Evolutionary conservation across 1,140 invertebrate species (phyloP).

Genomic region (Drosophila santomea): DNA sequence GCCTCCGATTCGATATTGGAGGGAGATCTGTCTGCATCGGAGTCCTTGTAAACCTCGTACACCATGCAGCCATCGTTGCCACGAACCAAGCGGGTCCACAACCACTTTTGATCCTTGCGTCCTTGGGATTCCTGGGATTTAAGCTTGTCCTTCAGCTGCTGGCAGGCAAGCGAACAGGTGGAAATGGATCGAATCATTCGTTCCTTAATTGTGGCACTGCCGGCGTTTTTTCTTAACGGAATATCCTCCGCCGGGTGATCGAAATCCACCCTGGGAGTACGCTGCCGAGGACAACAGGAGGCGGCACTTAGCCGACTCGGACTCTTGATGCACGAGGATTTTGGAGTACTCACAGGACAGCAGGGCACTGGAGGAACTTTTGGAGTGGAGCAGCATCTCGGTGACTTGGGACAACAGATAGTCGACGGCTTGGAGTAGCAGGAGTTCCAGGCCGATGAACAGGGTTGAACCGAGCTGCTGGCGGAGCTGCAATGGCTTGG

Average conservation of each 20-base stretch:
- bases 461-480: background rate
- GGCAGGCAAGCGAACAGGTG: constrained; percentile 24
- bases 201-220: background rate
- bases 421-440: constrained; percentile 7
- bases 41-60: constrained; percentile 67
- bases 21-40: constrained; percentile 16
- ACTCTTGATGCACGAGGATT: constrained; percentile 12
- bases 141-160: constrained; percentile 32
- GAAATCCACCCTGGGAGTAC: constrained; percentile 53
- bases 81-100: constrained; percentile 54
- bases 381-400: constrained; percentile 4
- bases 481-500: background rate
- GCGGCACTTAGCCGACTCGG: constrained; percentile 9
- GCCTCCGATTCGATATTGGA: background rate
- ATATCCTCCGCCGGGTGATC: constrained; percentile 39
- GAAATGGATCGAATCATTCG: constrained; percentile 43
- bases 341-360: background rate
- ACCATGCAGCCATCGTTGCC: constrained; percentile 48
- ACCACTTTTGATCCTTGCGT: constrained; percentile 21
- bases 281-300: constrained; percentile 13
- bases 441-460: background rate
- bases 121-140: background rate
- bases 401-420: constrained; percentile 1
- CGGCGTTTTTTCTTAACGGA: background rate
- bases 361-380: background rate